A percentile compares a stretch with the other conserved stretches of the same genome.
Evolutionary conservation across 2,113 vertebrate genomes (phyloP).

Genomic region (Pavo muticus): DNA sequence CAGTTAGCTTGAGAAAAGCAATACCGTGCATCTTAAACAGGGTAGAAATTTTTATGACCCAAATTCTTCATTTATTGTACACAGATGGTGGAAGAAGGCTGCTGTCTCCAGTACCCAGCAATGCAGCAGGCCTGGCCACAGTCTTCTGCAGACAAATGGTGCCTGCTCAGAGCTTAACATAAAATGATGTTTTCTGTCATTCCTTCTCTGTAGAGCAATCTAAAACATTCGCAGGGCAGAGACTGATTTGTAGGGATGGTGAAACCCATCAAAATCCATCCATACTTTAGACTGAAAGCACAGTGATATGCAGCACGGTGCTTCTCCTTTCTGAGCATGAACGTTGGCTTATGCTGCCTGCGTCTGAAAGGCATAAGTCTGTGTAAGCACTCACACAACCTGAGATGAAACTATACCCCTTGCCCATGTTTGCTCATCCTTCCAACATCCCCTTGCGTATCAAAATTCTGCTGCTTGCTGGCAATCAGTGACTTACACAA

Average conservation of each 20-base stretch:
- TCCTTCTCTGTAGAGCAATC: neutral
- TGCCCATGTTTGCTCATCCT: neutral
- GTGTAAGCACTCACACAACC: neutral
- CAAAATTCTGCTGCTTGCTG: neutral
- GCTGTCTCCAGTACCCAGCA: slow-evolving; percentile 68
- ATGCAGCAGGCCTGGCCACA: neutral
- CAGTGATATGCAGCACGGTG: neutral
- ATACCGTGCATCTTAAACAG: slow-evolving; percentile 78
- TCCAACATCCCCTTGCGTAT: neutral
- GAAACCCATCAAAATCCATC: neutral
- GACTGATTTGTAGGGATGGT: neutral
- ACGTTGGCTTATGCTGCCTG: neutral
- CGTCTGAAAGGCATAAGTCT: neutral
- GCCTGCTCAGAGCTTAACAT: neutral
- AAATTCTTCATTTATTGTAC: slow-evolving; percentile 81
- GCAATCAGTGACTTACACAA: neutral
- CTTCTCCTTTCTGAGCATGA: neutral
- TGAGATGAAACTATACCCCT: neutral
- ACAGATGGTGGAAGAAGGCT: slow-evolving; percentile 70
- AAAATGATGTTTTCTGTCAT: neutral
- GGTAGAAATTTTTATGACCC: slow-evolving; percentile 82
- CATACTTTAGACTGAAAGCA: neutral
- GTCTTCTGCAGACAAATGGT: neutral
- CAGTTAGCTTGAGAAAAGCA: slow-evolving; percentile 80
- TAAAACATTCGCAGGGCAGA: neutral